Percentiles rank a stretch among this genome's conserved stretches.
phyloP scores from a whole-genome alignment of 2,113 vertebrate species.

The Leptodactylus fuscus region DNA sequence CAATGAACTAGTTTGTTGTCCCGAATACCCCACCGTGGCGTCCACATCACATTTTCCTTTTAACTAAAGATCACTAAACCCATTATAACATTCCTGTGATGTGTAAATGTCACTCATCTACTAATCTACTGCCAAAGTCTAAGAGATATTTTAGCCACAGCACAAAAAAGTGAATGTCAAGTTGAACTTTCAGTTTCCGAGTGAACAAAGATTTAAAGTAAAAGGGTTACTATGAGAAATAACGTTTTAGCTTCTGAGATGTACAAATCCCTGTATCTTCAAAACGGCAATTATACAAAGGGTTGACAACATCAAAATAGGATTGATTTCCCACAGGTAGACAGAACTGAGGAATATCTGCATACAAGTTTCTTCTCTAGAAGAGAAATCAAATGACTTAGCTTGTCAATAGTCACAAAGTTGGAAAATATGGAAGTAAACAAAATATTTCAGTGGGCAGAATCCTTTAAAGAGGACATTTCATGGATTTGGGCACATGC shows the following conservation, averaged over 20 bases:
- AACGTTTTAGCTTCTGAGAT: too few species aligned
- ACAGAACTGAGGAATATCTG: not conserved
- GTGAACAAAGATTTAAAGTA: not conserved
- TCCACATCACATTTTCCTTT: conserved; percentile 9
- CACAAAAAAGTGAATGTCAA: conserved; percentile 16
- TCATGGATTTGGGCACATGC: too few species aligned
- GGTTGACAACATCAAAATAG: not conserved
- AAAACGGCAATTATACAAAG: not conserved
- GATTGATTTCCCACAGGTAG: not conserved
- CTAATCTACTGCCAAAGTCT: not conserved
- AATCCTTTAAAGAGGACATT: too few species aligned
- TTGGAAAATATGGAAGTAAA: not conserved
- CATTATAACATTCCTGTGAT: not conserved
- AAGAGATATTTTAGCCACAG: not conserved
- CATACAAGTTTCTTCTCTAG: not conserved
- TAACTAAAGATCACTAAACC: not conserved
- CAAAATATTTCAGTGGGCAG: not conserved
- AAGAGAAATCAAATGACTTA: too few species aligned
- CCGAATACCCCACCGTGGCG: not conserved
- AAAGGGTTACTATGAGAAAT: not conserved
- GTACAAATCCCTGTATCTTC: not conserved
- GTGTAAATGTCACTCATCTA: not conserved
- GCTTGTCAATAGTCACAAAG: too few species aligned
- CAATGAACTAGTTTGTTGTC: not conserved
- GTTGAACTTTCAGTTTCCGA: not conserved